Conservation (phyloP, 2,888 invertebrate genomes). For the Agrenia bidenticulata region DNA sequence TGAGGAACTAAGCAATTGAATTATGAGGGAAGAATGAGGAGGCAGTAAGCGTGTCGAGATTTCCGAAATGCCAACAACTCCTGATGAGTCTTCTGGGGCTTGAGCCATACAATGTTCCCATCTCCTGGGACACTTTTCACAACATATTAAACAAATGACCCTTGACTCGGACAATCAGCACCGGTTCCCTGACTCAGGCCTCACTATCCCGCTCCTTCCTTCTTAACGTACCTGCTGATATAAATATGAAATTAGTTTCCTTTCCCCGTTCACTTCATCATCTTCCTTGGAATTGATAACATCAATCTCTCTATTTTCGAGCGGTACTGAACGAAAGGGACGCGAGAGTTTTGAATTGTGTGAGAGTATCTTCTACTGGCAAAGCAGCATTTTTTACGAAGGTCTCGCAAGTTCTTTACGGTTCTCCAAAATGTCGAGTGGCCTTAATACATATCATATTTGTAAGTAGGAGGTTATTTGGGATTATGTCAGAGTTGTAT, state of each 20-base stretch:
- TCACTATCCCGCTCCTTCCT: slow-evolving; percentile 36
- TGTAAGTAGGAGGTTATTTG: slow-evolving; percentile 23
- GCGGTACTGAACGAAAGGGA: background rate
- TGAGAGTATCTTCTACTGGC: background rate
- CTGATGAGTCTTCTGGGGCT: slow-evolving; percentile 51
- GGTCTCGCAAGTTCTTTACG: slow-evolving; percentile 11
- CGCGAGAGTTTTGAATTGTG: background rate
- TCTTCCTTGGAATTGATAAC: slow-evolving; percentile 1
- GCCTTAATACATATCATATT: slow-evolving; percentile 38
- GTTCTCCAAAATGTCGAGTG: slow-evolving; percentile 30
- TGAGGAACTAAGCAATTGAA: slow-evolving; percentile 50
- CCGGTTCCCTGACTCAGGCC: slow-evolving; percentile 24
- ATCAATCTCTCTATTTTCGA: background rate
- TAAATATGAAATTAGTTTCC: slow-evolving; percentile 13
- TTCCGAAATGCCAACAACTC: slow-evolving; percentile 53
- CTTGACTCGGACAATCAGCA: slow-evolving; percentile 52
- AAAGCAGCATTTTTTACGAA: background rate
- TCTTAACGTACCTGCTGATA: slow-evolving; percentile 1
- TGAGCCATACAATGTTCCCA: slow-evolving; percentile 6
- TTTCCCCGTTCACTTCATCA: slow-evolving; percentile 1
- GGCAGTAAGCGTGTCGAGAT: slow-evolving; percentile 50
- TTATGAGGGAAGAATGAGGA: slow-evolving; percentile 49
- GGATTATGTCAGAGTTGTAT: background rate
- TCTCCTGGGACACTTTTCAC: slow-evolving; percentile 44
- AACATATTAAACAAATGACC: slow-evolving; percentile 53